A percentile compares a stretch with the other conserved stretches of the same genome.
phyloP scores from a whole-genome alignment of 2,113 vertebrate species.

The Leucopternis melanops region DNA sequence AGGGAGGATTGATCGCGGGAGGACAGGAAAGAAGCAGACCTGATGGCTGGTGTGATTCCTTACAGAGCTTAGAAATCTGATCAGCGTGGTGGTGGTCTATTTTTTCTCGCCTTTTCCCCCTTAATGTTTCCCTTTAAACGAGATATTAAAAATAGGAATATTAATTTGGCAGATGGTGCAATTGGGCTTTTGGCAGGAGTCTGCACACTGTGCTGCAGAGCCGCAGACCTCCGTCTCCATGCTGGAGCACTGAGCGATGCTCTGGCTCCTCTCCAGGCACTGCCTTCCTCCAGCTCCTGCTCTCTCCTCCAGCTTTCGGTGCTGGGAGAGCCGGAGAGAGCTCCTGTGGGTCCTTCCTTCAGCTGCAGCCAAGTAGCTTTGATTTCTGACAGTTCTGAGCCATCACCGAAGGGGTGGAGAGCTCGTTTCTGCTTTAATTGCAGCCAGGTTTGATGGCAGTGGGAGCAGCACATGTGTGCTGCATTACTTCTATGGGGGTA shows the following conservation, averaged over 20 bases:
- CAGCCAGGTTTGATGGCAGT: neutral
- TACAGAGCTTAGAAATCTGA: constrained; percentile 7
- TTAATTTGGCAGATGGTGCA: constrained; percentile 69
- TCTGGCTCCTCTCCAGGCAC: constrained; percentile 52
- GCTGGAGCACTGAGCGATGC: constrained; percentile 2
- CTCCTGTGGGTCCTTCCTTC: neutral
- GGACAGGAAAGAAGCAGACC: neutral
- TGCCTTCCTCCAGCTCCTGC: constrained; percentile 16
- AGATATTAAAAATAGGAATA: constrained; percentile 67
- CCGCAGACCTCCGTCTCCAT: constrained; percentile 34
- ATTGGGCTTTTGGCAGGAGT: constrained; percentile 64
- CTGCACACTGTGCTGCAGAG: neutral
- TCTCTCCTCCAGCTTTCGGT: neutral
- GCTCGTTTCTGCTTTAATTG: neutral
- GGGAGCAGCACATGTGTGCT: neutral
- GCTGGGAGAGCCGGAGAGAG: neutral
- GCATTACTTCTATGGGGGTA: neutral
- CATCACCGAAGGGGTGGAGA: neutral
- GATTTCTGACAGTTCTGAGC: neutral
- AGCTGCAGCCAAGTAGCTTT: neutral
- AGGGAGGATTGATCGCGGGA: constrained; percentile 11
- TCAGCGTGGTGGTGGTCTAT: neutral
- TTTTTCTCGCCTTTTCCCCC: neutral
- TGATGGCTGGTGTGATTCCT: neutral
- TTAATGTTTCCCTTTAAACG: constrained; percentile 20